phyloP scores from a whole-genome alignment of 2,888 invertebrate genomes.

The Microctonus aethiopoides region DNA sequence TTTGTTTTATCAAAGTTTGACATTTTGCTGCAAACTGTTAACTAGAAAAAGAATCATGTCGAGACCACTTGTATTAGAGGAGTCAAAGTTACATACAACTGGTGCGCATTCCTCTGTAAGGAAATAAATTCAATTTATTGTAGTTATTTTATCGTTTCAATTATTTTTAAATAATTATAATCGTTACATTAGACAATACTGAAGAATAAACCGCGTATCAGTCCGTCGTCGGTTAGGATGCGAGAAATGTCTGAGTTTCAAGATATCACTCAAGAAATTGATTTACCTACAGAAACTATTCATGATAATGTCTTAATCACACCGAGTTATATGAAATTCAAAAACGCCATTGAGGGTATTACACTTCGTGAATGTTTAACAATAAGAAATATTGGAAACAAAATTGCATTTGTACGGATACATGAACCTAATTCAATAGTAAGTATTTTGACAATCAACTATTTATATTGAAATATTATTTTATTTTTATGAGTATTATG shows the following conservation, averaged over 20 bases:
- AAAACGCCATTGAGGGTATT: conserved; percentile 66
- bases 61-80: too few species aligned
- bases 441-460: conserved; percentile 37
- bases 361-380: conserved; percentile 54
- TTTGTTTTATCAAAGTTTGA: too few species aligned
- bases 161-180: too few species aligned
- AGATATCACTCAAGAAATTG: conserved; percentile 5
- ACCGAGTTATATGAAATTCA: conserved; percentile 64
- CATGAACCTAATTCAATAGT: conserved; percentile 64
- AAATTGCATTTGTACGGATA: conserved; percentile 59
- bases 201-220: neutral
- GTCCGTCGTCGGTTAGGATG: conserved; percentile 3
- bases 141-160: too few species aligned
- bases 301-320: conserved; percentile 57
- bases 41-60: too few species aligned
- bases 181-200: neutral
- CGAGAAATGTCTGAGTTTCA: conserved; percentile 4
- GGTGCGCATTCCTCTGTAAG: too few species aligned
- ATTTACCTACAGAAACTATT: conserved; percentile 21
- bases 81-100: too few species aligned
- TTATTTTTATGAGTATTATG: neutral
- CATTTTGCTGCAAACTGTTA: too few species aligned
- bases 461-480: neutral
- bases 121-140: too few species aligned
- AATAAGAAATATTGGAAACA: conserved; percentile 62